These are phyloP conservation scores for Jordanella pulchra DNA, from an alignment of 2,797 vertebrate species.

Conservation along the genomic window DNA sequence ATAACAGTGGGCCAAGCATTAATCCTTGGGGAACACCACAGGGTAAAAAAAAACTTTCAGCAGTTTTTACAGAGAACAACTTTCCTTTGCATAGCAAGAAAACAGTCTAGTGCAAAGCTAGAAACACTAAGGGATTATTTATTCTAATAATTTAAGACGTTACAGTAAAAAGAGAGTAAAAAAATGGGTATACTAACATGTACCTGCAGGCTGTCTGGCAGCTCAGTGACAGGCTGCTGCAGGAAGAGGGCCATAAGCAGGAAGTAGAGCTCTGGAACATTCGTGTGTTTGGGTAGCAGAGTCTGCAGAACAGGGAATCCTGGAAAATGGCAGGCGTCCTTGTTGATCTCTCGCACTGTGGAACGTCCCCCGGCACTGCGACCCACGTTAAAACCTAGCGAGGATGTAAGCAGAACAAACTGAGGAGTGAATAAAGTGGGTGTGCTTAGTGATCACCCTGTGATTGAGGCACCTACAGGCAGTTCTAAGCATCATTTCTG, in stretches of 20 bases:
- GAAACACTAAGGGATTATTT: neutral
- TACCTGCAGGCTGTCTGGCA: conserved; percentile 99
- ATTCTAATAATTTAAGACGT: neutral
- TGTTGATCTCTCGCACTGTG: conserved; percentile 93
- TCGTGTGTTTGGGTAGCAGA: conserved; percentile 96
- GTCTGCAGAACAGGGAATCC: conserved; percentile 94
- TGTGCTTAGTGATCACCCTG: neutral
- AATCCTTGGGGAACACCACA: neutral
- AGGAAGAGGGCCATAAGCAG: conserved; percentile 98
- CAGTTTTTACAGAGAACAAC: neutral
- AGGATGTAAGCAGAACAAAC: conserved; percentile 31
- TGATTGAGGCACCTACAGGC: conserved; percentile 12
- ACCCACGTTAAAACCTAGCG: conserved; percentile 94
- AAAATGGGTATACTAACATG: conserved; percentile 82
- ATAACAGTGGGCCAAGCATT: neutral
- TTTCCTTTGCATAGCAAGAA: neutral
- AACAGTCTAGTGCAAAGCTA: neutral
- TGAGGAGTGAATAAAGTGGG: neutral
- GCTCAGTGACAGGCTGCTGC: conserved; percentile 95
- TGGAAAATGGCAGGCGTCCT: conserved; percentile 96
- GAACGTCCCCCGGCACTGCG: conserved; percentile 92
- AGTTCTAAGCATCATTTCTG: conserved; percentile 5
- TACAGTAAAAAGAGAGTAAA: conserved; percentile 7
- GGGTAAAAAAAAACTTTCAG: neutral
- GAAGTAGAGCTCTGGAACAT: conserved; percentile 96